Evolutionary conservation across 2,113 vertebrate genomes (phyloP).

Genomic region (Crotalus helleri): DNA sequence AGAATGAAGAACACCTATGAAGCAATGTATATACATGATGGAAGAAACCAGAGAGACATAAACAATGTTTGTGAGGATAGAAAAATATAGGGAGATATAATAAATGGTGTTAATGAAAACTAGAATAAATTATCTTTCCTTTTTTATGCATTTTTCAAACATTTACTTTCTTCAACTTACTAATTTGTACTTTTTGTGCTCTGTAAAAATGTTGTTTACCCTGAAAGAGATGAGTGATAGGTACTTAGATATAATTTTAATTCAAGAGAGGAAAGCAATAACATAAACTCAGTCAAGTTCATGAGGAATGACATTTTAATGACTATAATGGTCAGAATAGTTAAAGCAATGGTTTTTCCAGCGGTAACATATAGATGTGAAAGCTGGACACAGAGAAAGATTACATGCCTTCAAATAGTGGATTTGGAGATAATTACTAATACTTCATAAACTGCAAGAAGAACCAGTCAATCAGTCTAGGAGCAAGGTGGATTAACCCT

Average conservation of each 20-base stretch:
- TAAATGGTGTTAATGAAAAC: not conserved
- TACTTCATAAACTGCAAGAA: not conserved
- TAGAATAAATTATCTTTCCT: not conserved
- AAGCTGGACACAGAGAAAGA: not conserved
- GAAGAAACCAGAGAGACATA: not conserved
- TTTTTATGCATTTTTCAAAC: not conserved
- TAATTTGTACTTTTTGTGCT: not conserved
- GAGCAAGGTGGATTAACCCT: not conserved
- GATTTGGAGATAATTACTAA: not conserved
- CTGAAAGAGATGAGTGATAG: not conserved
- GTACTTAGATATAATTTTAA: not conserved
- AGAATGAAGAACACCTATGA: too few species aligned
- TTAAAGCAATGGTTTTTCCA: not conserved
- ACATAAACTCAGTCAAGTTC: not conserved
- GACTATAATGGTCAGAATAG: not conserved
- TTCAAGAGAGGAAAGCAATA: not conserved
- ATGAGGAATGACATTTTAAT: not conserved
- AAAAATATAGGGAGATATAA: not conserved
- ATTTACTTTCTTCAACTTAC: not conserved
- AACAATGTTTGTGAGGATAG: not conserved
- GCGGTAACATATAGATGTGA: not conserved
- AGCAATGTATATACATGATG: not conserved
- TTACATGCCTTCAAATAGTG: not conserved
- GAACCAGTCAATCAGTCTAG: not conserved
- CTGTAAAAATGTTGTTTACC: not conserved